phyloP scores from a whole-genome alignment of 2,797 vertebrate genomes.

The Cygnus olor region DNA sequence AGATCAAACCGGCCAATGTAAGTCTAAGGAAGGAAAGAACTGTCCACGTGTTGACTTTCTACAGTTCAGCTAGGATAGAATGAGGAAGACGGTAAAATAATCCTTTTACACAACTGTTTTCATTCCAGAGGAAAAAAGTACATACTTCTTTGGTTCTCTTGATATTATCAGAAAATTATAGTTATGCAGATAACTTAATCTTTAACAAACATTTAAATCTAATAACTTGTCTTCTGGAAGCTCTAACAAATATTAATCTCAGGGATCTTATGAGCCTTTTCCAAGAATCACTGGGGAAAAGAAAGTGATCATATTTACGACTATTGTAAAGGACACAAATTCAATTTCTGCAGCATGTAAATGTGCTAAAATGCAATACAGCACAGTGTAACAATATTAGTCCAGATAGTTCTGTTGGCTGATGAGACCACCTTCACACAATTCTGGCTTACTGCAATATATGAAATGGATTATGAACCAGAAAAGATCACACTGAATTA shows the following conservation, averaged over 20 bases:
- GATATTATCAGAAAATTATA: too few species aligned
- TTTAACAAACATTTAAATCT: background rate
- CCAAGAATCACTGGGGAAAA: background rate
- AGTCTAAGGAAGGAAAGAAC: background rate
- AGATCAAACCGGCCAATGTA: background rate
- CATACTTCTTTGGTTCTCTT: background rate
- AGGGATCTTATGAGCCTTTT: background rate
- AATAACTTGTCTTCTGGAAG: background rate
- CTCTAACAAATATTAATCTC: background rate
- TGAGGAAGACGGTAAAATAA: background rate
- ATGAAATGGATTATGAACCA: background rate
- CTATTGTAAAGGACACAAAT: background rate
- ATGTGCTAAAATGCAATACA: background rate
- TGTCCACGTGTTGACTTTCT: background rate
- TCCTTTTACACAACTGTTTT: background rate
- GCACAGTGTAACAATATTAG: background rate
- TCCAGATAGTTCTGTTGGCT: background rate
- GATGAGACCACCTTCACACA: background rate
- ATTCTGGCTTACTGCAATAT: background rate
- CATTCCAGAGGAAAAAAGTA: background rate
- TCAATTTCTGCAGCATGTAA: background rate
- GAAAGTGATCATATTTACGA: fast-evolving
- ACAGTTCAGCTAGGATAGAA: background rate
- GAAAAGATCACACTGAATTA: background rate
- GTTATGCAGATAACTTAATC: background rate